These are phyloP conservation scores for Hydrocynus forskahlii DNA, from an alignment of 2,797 vertebrate genomes.

Conservation along the genomic window DNA sequence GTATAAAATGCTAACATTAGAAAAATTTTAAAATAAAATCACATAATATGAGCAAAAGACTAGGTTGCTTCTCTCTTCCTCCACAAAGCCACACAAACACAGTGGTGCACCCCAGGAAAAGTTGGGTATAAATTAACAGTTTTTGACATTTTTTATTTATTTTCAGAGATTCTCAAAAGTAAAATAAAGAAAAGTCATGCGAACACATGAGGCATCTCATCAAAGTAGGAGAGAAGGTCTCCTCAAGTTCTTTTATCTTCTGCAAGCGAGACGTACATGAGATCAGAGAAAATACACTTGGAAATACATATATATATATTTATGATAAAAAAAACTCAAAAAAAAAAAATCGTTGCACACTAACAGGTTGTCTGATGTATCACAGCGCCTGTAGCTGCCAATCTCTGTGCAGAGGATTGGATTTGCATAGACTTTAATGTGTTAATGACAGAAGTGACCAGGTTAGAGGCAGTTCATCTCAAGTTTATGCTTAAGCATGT, in stretches of 20 bases:
- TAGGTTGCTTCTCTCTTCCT: no score
- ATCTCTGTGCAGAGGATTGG: slow-evolving; percentile 56
- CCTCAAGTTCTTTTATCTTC: slow-evolving; percentile 57
- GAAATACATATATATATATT: slow-evolving; percentile 45
- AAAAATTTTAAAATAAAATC: no score
- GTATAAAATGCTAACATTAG: no score
- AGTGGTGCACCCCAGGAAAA: background rate
- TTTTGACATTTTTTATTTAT: slow-evolving; percentile 75
- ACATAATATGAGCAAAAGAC: no score
- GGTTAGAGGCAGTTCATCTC: slow-evolving; percentile 49
- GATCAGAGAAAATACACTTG: slow-evolving; percentile 56
- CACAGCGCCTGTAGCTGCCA: slow-evolving; percentile 68
- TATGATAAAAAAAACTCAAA: slow-evolving; percentile 56
- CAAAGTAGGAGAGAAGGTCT: slow-evolving; percentile 55
- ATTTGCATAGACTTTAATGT: slow-evolving; percentile 72
- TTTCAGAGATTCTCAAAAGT: slow-evolving; percentile 68
- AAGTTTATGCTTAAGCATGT: slow-evolving; percentile 54
- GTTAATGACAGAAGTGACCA: slow-evolving; percentile 46
- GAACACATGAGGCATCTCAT: slow-evolving; percentile 64
- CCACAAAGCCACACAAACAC: background rate
- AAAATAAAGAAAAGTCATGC: slow-evolving; percentile 66
- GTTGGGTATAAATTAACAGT: slow-evolving; percentile 20
- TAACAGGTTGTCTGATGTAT: slow-evolving; percentile 53
- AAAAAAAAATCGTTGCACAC: slow-evolving; percentile 59
- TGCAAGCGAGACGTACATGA: slow-evolving; percentile 63